Conservation (phyloP, 2,797 vertebrate genomes). For the Urophycis tenuis region DNA sequence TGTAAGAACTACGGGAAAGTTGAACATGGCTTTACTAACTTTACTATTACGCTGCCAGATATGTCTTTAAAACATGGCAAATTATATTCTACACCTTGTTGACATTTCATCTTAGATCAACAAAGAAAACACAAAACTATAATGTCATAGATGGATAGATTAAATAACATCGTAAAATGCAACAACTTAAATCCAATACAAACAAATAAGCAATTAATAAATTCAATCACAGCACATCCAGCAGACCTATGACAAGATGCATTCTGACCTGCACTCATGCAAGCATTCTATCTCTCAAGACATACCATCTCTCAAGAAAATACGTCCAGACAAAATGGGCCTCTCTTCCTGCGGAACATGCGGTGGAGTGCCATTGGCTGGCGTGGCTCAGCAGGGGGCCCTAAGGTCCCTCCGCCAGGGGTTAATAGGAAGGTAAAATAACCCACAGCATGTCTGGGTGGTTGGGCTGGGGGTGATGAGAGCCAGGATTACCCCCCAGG, state of each 20-base stretch:
- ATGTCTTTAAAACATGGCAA: not conserved
- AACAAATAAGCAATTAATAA: not conserved
- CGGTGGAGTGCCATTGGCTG: not conserved
- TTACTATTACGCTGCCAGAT: not conserved
- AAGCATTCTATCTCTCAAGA: not conserved
- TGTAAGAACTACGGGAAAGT: too few species aligned
- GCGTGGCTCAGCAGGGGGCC: not conserved
- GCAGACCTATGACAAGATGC: not conserved
- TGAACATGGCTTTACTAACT: not conserved
- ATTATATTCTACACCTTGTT: not conserved
- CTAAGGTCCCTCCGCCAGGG: not conserved
- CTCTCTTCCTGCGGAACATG: not conserved
- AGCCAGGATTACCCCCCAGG: constrained; percentile 20
- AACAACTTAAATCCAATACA: not conserved
- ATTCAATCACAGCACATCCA: not conserved
- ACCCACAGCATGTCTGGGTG: not conserved
- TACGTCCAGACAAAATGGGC: not conserved
- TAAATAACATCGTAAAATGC: not conserved
- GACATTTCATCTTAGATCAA: not conserved
- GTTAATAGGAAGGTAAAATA: constrained; percentile 1
- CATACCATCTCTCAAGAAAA: too few species aligned
- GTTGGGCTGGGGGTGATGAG: constrained; percentile 11
- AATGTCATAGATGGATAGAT: not conserved
- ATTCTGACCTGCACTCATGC: not conserved
- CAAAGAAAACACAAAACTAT: not conserved